Evolutionary conservation across 2,888 invertebrate species (phyloP).

Genomic region (Meteorus colon): DNA sequence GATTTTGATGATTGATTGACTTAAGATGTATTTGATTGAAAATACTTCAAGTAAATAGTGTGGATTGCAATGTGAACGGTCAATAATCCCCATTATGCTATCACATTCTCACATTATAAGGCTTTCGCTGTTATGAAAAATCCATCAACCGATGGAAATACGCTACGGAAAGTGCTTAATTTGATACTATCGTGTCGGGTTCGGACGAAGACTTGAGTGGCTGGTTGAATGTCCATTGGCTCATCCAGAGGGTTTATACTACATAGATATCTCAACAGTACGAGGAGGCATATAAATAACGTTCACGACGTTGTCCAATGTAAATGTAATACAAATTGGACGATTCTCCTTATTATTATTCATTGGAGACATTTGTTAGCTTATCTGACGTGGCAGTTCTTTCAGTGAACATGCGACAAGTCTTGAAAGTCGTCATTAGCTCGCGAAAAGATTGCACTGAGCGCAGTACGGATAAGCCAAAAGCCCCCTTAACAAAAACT

Average conservation of each 20-base stretch:
- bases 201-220: slow-evolving; percentile 50
- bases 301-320: slow-evolving; percentile 60
- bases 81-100: neutral
- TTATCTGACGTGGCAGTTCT: slow-evolving; percentile 61
- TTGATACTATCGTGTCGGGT: slow-evolving; percentile 61
- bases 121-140: neutral
- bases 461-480: slow-evolving; percentile 15
- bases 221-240: slow-evolving; percentile 32
- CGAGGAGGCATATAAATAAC: slow-evolving; percentile 61
- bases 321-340: slow-evolving; percentile 69
- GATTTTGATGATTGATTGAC: no score
- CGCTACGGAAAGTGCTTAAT: slow-evolving; percentile 51
- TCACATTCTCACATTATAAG: neutral
- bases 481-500: slow-evolving; percentile 10
- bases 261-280: slow-evolving; percentile 10
- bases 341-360: slow-evolving; percentile 67
- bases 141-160: neutral
- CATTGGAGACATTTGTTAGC: slow-evolving; percentile 69
- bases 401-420: slow-evolving; percentile 35
- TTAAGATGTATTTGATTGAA: no score
- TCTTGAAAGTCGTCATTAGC: slow-evolving; percentile 25
- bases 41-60: no score
- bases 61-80: neutral
- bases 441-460: slow-evolving; percentile 11
- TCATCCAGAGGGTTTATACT: neutral